Percentiles rank a stretch among this genome's conserved stretches.
Evolutionary conservation across 2,113 vertebrate genomes (phyloP).

Genomic region (Narcine bancroftii): DNA sequence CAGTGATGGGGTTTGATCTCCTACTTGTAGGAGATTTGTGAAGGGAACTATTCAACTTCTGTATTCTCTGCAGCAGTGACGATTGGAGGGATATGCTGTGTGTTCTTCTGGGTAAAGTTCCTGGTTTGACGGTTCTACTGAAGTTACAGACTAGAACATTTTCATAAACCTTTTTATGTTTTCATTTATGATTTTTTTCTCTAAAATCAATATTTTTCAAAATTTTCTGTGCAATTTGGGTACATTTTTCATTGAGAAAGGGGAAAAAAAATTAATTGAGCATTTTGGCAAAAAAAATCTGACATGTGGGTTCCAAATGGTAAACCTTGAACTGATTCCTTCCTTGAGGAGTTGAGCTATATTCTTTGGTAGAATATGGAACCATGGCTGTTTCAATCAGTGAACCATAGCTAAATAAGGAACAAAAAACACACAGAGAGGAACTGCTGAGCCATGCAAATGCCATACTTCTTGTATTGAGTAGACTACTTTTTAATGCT

Average conservation of each 20-base stretch:
- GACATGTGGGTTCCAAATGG: neutral
- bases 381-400: neutral
- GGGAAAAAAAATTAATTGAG: neutral
- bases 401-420: neutral
- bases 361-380: neutral
- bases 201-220: neutral
- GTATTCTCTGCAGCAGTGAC: neutral
- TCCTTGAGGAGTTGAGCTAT: neutral
- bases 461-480: neutral
- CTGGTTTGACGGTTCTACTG: neutral
- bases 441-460: neutral
- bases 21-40: no score
- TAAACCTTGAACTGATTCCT: neutral
- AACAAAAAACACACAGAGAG: neutral
- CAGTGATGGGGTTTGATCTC: no score
- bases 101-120: neutral
- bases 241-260: neutral
- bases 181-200: neutral
- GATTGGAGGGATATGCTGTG: neutral
- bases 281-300: neutral
- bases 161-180: neutral
- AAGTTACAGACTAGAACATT: neutral
- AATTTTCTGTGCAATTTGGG: neutral
- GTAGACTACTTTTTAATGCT: neutral
- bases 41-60: no score